phyloP scores from a whole-genome alignment of 2,888 invertebrate genomes.

The Trachelus troglodyta region DNA sequence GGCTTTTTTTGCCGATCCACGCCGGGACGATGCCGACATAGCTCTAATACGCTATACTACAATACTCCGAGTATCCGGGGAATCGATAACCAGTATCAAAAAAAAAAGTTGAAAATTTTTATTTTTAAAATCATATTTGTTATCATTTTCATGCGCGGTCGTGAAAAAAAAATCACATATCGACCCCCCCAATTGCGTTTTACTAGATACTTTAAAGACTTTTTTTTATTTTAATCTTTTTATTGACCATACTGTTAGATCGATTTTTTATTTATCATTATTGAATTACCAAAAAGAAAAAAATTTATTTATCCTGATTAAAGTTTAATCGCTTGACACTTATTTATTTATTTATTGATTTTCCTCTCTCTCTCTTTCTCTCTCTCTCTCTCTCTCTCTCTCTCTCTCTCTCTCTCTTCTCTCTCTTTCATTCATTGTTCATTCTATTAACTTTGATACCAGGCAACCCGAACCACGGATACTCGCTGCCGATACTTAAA shows the following conservation, averaged over 20 bases:
- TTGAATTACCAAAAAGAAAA: too few species aligned
- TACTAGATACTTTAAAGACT: too few species aligned
- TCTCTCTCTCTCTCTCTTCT: too few species aligned
- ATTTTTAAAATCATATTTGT: slow-evolving; percentile 3
- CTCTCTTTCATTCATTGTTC: too few species aligned
- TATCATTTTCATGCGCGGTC: neutral
- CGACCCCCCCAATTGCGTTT: too few species aligned
- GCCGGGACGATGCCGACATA: slow-evolving; percentile 19
- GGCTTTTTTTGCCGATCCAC: slow-evolving; percentile 11
- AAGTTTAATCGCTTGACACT: neutral
- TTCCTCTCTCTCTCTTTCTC: neutral
- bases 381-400: too few species aligned
- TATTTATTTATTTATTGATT: neutral
- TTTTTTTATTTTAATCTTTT: neutral
- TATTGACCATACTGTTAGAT: neutral
- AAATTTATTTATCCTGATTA: neutral
- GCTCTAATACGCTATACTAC: slow-evolving; percentile 37
- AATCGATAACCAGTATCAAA: slow-evolving; percentile 5
- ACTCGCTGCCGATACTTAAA: slow-evolving; percentile 49
- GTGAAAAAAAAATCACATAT: neutral
- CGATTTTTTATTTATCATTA: neutral
- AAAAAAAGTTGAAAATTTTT: neutral
- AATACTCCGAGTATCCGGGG: slow-evolving; percentile 39
- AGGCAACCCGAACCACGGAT: slow-evolving; percentile 39
- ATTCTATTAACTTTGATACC: neutral